A percentile compares a stretch with the other conserved stretches of the same genome.
phyloP scores from a whole-genome alignment of 2,113 vertebrate species.

The Zonotrichia leucophrys region DNA sequence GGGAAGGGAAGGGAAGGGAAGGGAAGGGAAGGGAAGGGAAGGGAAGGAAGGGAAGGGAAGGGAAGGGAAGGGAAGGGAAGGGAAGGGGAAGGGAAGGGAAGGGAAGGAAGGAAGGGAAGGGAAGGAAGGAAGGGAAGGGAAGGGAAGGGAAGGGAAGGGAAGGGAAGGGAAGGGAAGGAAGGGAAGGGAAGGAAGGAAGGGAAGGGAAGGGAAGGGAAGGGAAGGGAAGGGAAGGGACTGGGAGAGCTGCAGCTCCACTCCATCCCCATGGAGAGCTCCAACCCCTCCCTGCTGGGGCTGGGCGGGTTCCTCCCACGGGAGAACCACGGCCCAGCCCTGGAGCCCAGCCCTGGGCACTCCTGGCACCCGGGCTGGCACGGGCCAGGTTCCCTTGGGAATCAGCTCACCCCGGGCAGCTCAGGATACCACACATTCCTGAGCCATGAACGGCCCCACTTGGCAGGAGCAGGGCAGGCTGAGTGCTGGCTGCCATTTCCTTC shows the following conservation, averaged over 20 bases:
- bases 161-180: too few relatives aligned
- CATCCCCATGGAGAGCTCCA: not conserved
- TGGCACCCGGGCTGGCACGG: not conserved
- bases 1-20: too few relatives aligned
- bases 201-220: too few relatives aligned
- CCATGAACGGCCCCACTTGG: not conserved
- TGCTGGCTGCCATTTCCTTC: not conserved
- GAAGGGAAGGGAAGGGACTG: too few relatives aligned
- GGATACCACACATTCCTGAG: slow-evolving; percentile 53
- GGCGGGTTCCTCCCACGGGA: not conserved
- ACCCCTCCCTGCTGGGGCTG: not conserved
- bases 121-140: too few relatives aligned
- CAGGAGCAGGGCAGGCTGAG: not conserved
- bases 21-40: too few relatives aligned
- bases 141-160: too few relatives aligned
- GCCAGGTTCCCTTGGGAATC: not conserved
- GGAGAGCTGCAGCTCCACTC: not conserved
- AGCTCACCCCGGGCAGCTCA: not conserved
- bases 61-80: too few relatives aligned
- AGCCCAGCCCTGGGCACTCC: not conserved
- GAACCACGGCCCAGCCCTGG: rapidly evolving
- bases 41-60: too few relatives aligned
- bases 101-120: too few relatives aligned
- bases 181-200: too few relatives aligned
- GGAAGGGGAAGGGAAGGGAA: too few relatives aligned